Conservation (phyloP, 2,797 vertebrate species). For the Spondyliosoma cantharus region DNA sequence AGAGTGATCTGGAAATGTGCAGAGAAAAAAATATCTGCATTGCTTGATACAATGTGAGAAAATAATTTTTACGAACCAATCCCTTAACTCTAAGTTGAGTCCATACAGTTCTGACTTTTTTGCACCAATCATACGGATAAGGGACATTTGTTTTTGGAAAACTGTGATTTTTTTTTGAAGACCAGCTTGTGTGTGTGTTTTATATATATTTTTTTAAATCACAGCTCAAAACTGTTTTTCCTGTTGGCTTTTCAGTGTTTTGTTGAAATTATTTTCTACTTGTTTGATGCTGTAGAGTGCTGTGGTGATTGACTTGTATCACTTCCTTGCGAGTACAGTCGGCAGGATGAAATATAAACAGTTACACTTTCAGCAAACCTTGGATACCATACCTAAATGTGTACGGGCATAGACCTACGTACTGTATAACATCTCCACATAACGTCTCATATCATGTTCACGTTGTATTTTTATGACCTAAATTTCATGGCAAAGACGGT, state of each 20-base stretch:
- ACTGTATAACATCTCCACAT: too few relatives aligned
- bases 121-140: background rate
- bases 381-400: too few relatives aligned
- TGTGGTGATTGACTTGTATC: background rate
- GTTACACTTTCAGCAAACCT: too few relatives aligned
- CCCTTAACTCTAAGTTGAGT: background rate
- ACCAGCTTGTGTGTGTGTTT: background rate
- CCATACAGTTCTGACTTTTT: background rate
- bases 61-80: background rate
- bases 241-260: background rate
- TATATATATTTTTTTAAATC: background rate
- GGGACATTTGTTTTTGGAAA: background rate
- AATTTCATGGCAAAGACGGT: too few relatives aligned
- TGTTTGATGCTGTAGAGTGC: background rate
- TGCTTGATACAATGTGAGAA: background rate
- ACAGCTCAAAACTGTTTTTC: background rate
- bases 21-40: background rate
- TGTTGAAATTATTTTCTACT: background rate
- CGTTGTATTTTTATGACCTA: too few relatives aligned
- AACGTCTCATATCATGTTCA: too few relatives aligned
- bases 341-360: too few relatives aligned
- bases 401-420: too few relatives aligned
- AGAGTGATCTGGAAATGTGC: background rate
- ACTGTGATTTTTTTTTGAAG: background rate
- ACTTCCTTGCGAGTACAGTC: background rate